Evolutionary conservation across 2,113 vertebrate species (phyloP).

Genomic region (Isurus oxyrinchus): DNA sequence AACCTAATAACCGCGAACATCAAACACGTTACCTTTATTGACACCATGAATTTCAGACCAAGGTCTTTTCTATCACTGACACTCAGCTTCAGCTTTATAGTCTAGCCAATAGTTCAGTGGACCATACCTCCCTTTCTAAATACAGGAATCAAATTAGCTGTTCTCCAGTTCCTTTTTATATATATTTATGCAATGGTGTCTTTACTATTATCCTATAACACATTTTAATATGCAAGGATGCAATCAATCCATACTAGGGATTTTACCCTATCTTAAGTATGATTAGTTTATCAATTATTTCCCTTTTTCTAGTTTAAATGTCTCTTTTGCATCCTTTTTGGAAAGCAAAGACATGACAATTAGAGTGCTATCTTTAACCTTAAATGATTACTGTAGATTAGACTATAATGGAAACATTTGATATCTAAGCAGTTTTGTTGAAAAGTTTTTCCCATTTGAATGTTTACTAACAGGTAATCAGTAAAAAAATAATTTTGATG

Average conservation of each 20-base stretch:
- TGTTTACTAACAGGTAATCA: neutral
- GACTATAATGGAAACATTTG: neutral
- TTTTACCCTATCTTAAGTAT: neutral
- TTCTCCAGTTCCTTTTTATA: neutral
- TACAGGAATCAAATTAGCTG: neutral
- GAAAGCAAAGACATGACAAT: neutral
- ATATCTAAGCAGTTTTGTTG: neutral
- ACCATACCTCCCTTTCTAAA: neutral
- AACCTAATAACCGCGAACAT: no score
- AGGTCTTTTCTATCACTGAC: neutral
- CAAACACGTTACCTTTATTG: no score
- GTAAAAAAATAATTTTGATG: neutral
- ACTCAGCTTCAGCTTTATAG: neutral
- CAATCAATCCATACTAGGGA: neutral
- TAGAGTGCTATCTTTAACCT: neutral
- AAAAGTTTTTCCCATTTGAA: neutral
- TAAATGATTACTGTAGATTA: neutral
- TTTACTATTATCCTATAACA: neutral
- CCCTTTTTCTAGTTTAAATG: no score
- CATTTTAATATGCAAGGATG: neutral
- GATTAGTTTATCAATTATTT: neutral
- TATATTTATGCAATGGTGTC: neutral
- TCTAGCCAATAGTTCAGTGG: neutral
- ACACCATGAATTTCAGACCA: no score
- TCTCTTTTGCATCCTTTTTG: neutral